Base-by-base conservation (phyloP, 2,113 vertebrate genomes). In the Dendrocopos noguchii region DNA sequence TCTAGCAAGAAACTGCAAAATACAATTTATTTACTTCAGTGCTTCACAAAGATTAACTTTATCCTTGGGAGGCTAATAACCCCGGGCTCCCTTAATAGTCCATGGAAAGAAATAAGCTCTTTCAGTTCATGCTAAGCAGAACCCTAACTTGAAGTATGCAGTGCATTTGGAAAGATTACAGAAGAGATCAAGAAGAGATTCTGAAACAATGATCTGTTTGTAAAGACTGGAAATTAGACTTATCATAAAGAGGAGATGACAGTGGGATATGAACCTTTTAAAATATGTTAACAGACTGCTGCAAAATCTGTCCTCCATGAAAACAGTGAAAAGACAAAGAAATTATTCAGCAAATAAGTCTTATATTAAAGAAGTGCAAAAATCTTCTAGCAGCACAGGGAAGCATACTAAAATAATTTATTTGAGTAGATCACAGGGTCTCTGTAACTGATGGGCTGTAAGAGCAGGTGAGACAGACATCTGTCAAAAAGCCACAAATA, bases 1-100 rank as follows among this genome's bases (percentile, higher is more conserved):
- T 91, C 89, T 53, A 94, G 87, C 60, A 94, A 92, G 89, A 77
- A 88, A 91, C 72, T 85, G 64, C 89, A 91, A 95, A 94, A 93
- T 82, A 77, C 81, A 92, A 95, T 92, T 87, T 95, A 92, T 96
- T 95, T 94, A 92, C 91, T 94, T 93, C 94, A 94, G 79, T 93
- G 94, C 71, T 84, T 94, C 79, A 71, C 81, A 82, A 87, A 94
- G 90, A 95, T 96, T 95, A 95, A 92, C 81, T 95, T 95, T 85
- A 92, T 95, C 90, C 93, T 94, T 94, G 79, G 75, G 94, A 94
- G 91, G 75, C 91, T 95, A 95, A 96, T 95, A 92, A 95, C 87
- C 82, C 79, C 87, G 39, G 79, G 64, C 42, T 95, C 72, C 46
- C 63, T 85, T 92, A 95, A 94, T 74, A 94, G 82, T 59, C 81